Base-by-base conservation (phyloP, 2,113 vertebrate genomes). In the Indri indri region DNA sequence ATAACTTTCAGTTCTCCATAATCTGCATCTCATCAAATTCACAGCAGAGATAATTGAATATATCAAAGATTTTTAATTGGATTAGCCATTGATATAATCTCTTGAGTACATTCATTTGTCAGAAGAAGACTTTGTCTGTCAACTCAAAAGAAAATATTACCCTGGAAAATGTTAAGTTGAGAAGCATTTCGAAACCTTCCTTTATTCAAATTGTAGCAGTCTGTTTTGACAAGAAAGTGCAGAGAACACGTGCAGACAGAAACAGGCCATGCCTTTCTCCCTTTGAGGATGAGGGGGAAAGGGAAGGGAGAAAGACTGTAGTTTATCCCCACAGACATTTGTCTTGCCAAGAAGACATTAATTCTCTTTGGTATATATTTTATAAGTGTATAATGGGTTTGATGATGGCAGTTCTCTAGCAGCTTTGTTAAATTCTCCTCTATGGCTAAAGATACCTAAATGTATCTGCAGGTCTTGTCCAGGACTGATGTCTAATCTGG, bases 51-150 rank as follows among this genome's bases (percentile, higher is more conserved):
- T 98, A 98, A 98, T 59, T 10, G 57, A 65, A 92, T 61, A 90
- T 97, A 98, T 98, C 98, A 98, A 98, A 97, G 97, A 97, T 95
- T 93, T 97, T 76, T 97, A 98, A 98, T 98, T 98, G 98, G 97
- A 98, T 98, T 98, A 98, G 71, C 94, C 97, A 96, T 91, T 97
- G 83, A 98, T 98, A 98, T 93, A 94, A 98, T 98, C 96, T 95
- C 93, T 84, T 97, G 61, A 94, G 84, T 63, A 84, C 80, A 97
- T 98, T 98, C 98, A 98, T 98, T 98, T 98, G 96, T 97, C 97
- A 98, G 85, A 98, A 97, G 95, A 97, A 97, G 61, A 40, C 65
- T 98, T 98, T 98, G 96, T 98, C 92, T 98, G 88, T 95, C 71
- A 97, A 93, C 52, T 97, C 30, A 74, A 93, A 97, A 85, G 95